Conservation (phyloP, 2,888 invertebrate genomes). For the Napeogenes inachia region DNA sequence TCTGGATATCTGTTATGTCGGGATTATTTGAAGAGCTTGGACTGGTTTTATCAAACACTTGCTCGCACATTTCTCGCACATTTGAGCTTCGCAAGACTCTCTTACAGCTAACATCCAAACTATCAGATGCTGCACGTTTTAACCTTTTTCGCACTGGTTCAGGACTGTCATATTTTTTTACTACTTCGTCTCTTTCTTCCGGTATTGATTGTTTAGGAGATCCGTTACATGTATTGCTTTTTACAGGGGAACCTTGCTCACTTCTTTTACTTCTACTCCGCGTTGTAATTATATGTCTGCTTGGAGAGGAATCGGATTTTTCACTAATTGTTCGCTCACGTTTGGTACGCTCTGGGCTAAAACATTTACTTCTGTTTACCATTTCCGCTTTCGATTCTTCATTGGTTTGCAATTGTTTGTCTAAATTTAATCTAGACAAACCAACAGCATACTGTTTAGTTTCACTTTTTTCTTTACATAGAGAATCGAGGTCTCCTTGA, state of each 20-base stretch:
- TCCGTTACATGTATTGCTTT: background rate
- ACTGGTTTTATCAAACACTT: too few relatives aligned
- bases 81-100: slow-evolving; percentile 47
- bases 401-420: background rate
- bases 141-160: slow-evolving; percentile 16
- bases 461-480: background rate
- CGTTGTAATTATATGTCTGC: slow-evolving; percentile 17
- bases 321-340: background rate
- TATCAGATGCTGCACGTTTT: slow-evolving; percentile 37
- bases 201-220: background rate
- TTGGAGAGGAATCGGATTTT: background rate
- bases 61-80: slow-evolving; percentile 8
- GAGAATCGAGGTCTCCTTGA: background rate
- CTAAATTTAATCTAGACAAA: slow-evolving; percentile 10
- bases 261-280: slow-evolving; percentile 36
- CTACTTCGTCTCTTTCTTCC: slow-evolving; percentile 1
- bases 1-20: too few relatives aligned
- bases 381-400: background rate
- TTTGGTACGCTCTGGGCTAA: background rate
- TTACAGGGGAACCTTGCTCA: slow-evolving; percentile 9
- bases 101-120: slow-evolving; percentile 37
- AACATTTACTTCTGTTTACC: background rate
- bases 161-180: slow-evolving; percentile 9
- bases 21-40: too few relatives aligned
- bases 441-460: slow-evolving; percentile 12